Base-by-base conservation (phyloP, 2,113 vertebrate species). In the Melanerpes aurifrons region DNA sequence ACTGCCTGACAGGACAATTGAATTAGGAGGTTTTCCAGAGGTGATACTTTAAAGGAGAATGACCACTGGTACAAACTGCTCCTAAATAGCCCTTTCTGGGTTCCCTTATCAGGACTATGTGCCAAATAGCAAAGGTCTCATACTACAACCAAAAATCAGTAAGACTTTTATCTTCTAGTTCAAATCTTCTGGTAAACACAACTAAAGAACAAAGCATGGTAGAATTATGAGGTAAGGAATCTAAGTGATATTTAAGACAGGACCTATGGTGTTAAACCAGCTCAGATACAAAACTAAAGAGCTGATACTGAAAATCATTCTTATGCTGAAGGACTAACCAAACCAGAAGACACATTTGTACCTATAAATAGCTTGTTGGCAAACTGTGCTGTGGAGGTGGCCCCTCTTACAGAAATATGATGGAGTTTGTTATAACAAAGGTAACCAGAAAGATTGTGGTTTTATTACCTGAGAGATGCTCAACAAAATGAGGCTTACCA, bases 1-100 rank as follows among this genome's bases (percentile, higher is more conserved):
- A 54, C 72, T 68, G 73, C 31, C 82, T 86, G 79, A 78, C 76
- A 83, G 28, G 61, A 16, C 45, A 80, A 80, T 72, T 57, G 54
- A 93, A 92, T 80, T 61, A 93, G 91, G 45, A 75, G 8, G 29
- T 77, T 89, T 80, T 92, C 88, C 75, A 86, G 72, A 80, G 82
- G 79, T 69, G 54, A 26, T 45, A 47, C 84, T 74, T 47, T 58
- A 89, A 79, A 74, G 62, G 79, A 61, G 62, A 32, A 62, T 86
- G 87, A 54, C 87, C 69, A 56, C 14, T 83, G 89, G 71, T 77
- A 81, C 22, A 89, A 93, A 74, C 53, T 47, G 31, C n/a, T 82
- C 10, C 57, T 76, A 92, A 73, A 89, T 26, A 77, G 58, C 48
- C 77, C 87, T 81, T 69, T 77, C 32, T 48, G 61, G 40, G 31